phyloP scores from a whole-genome alignment of 1,140 invertebrate species.

The Drosophila kepulauana region DNA sequence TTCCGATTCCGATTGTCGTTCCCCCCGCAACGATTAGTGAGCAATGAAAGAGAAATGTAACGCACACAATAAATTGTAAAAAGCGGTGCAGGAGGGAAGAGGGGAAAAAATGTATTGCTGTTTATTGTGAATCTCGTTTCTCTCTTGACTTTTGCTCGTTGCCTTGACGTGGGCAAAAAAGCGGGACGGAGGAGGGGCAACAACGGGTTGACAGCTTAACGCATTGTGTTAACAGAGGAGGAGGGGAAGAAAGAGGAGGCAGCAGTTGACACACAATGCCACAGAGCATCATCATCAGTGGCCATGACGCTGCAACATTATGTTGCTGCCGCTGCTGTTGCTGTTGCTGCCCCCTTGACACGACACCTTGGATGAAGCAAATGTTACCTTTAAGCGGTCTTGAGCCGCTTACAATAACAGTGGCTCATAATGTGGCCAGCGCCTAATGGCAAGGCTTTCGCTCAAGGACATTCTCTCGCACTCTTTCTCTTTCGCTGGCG shows the following conservation, averaged over 20 bases:
- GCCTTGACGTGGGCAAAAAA: constrained; percentile 2
- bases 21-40: constrained; percentile 10
- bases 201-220: constrained; percentile 26
- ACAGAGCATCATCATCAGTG: constrained; percentile 1
- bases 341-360: not conserved
- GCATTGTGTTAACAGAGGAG: constrained; percentile 16
- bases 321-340: no score
- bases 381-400: constrained; percentile 32
- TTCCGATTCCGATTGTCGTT: not conserved
- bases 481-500: no score
- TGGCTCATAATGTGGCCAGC: constrained; percentile 32
- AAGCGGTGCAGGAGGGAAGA: not conserved
- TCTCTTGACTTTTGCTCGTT: constrained; percentile 18
- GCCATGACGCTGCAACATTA: constrained; percentile 24
- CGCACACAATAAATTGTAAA: constrained; percentile 44
- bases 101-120: constrained; percentile 41
- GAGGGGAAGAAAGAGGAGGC: not conserved
- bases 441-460: constrained; percentile 37
- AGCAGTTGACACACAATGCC: constrained; percentile 30
- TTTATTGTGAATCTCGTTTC: constrained; percentile 35
- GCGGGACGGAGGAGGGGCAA: not conserved
- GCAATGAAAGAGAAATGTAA: constrained; percentile 27
- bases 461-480: constrained; percentile 3
- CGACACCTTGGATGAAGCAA: not conserved
- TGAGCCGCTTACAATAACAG: constrained; percentile 31